Evolutionary conservation across 2,888 invertebrate genomes (phyloP), one percentile per base, ranked within the genome.

Genomic region (Chrysodeixis includens): DNA sequence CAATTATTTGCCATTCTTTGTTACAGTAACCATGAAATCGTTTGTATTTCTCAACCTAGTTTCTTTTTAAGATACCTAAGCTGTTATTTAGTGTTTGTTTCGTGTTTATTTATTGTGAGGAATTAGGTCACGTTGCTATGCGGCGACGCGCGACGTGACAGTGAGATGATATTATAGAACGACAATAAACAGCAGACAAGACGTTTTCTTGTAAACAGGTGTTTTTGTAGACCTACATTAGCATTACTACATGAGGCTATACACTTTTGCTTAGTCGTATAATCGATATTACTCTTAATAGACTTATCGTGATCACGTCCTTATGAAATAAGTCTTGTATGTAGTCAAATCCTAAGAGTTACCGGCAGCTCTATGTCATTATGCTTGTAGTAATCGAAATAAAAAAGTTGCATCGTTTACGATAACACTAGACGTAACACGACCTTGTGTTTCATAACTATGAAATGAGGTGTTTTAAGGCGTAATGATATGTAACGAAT

Each of bases 21-120:
- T 49, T 62, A 64, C 66, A 64, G 63, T 66, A 71, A 53, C 69
- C 55, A 74, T 59, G 76, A 52, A 58, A 55, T 53, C 22, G 58
- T n/a, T 64, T 46, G 55, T 60, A 69, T 79, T 82, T 70, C 70
- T 62, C 65, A 79, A 82, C 65, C 51, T 53, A 30, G 56, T 77
- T 73, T 77, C 74, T 81, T 66, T 69, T n/a, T 40, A 40, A 40
- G 40, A 67, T 82, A 78, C 78, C 78, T 63, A 66, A n/a, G 56
- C 8, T 26, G 35, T 4, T 64, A 66, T 66, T 64, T 53, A 57
- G 60, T 56, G 40, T 61, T 57, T 49, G 9, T 20, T 20, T 0
- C 10, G 10, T 49, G 46, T 20, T 49, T 49, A 20, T 49, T 49
- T 49, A 20, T 18, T 20, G 9, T 18, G 10, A 18, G 8, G 18